Evolutionary conservation across 1,140 invertebrate species (phyloP).

Genomic region (Brachionus plicatilis): DNA sequence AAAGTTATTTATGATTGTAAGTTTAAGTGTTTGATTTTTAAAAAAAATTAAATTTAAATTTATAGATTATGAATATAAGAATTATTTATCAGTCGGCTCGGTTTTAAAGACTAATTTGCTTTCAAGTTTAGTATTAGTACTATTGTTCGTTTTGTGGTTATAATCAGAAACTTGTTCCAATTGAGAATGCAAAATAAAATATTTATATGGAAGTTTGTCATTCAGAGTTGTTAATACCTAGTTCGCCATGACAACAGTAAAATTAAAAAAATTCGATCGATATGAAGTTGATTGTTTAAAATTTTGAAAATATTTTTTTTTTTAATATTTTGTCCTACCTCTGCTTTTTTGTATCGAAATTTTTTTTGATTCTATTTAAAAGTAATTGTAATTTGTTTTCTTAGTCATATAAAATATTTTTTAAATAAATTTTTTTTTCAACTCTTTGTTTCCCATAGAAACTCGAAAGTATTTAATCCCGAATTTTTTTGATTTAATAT

Average conservation of each 20-base stretch:
- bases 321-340: not conserved
- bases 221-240: not conserved
- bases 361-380: not conserved
- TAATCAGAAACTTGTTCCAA: not conserved
- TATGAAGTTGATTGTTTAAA: conserved; percentile 3
- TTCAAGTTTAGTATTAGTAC: not conserved
- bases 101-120: not conserved
- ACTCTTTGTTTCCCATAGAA: not conserved
- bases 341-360: not conserved
- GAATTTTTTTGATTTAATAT: not conserved
- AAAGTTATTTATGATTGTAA: conserved; percentile 40
- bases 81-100: not conserved
- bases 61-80: conserved; percentile 36
- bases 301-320: not conserved
- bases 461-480: not conserved
- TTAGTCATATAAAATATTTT: conserved; percentile 7
- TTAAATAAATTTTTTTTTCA: not conserved
- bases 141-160: not conserved
- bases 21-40: not conserved
- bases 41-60: not conserved
- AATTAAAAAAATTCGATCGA: not conserved
- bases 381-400: not conserved
- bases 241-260: conserved; percentile 37
- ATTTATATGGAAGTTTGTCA: not conserved
- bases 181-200: conserved; percentile 26